Evolutionary conservation across 2,113 vertebrate genomes (phyloP).

Genomic region (Campylomormyrus numenius): DNA sequence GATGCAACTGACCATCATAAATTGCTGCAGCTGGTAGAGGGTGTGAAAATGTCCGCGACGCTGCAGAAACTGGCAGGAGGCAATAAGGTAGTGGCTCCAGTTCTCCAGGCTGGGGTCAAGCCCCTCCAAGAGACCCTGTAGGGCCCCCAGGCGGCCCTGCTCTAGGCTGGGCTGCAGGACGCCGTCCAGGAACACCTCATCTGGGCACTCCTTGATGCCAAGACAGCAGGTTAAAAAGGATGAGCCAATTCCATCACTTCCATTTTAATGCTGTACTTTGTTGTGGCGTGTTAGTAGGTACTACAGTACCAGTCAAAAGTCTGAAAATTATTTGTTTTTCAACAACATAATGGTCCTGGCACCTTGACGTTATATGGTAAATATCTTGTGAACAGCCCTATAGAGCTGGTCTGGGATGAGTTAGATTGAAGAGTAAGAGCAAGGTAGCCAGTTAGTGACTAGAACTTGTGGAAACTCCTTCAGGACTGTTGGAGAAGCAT

Average conservation of each 20-base stretch:
- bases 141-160: conserved; percentile 69
- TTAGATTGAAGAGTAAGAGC: background rate
- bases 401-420: background rate
- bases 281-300: background rate
- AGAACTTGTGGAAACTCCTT: background rate
- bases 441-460: background rate
- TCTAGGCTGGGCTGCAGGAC: conserved; percentile 81
- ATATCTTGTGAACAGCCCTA: background rate
- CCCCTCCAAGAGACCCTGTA: conserved; percentile 80
- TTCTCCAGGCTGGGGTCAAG: conserved; percentile 77
- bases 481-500: background rate
- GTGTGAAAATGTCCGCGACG: conserved; percentile 79
- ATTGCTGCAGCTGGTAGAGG: conserved; percentile 92
- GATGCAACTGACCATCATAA: conserved; percentile 78
- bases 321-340: background rate
- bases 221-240: background rate
- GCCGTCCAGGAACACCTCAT: conserved; percentile 88
- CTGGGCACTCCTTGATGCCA: conserved; percentile 71
- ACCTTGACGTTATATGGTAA: background rate
- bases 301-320: background rate
- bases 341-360: background rate
- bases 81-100: conserved; percentile 82
- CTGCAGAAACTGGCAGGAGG: conserved; percentile 88
- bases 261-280: background rate
- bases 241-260: background rate